Conservation (phyloP, 2,797 vertebrate genomes). For the Brachyalestes nurse region DNA sequence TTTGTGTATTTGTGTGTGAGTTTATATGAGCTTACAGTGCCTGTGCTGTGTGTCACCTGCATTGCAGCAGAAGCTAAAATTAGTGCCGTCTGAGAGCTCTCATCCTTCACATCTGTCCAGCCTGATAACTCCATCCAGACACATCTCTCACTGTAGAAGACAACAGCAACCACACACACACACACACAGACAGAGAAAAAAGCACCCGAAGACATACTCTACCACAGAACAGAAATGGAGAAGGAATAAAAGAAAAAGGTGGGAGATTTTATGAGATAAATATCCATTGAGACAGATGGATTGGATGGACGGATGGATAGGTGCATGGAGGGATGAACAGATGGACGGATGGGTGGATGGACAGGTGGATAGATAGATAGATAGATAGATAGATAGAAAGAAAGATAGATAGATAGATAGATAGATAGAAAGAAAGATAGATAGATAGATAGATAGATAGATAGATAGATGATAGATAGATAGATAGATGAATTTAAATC, state of each 20-base stretch:
- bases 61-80: slow-evolving; percentile 71
- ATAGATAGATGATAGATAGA: too few species aligned
- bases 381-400: too few species aligned
- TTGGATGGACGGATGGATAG: too few species aligned
- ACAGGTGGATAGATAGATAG: too few species aligned
- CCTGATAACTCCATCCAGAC: slow-evolving; percentile 36
- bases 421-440: too few species aligned
- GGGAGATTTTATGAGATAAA: not conserved
- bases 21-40: not conserved
- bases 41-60: slow-evolving; percentile 67
- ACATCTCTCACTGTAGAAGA: slow-evolving; percentile 5
- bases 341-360: too few species aligned
- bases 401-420: too few species aligned
- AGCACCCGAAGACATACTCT: not conserved
- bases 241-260: not conserved
- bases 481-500: too few species aligned
- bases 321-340: too few species aligned
- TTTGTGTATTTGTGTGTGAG: not conserved
- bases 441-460: too few species aligned
- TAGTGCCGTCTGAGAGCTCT: slow-evolving; percentile 60
- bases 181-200: not conserved
- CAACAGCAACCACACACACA: slow-evolving; percentile 9
- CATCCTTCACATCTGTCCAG: slow-evolving; percentile 49
- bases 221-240: not conserved
- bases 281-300: not conserved